Evolutionary conservation across 2,797 vertebrate genomes (phyloP), one percentile per base, ranked within the genome.

Genomic region (Atherinosoma microstoma): DNA sequence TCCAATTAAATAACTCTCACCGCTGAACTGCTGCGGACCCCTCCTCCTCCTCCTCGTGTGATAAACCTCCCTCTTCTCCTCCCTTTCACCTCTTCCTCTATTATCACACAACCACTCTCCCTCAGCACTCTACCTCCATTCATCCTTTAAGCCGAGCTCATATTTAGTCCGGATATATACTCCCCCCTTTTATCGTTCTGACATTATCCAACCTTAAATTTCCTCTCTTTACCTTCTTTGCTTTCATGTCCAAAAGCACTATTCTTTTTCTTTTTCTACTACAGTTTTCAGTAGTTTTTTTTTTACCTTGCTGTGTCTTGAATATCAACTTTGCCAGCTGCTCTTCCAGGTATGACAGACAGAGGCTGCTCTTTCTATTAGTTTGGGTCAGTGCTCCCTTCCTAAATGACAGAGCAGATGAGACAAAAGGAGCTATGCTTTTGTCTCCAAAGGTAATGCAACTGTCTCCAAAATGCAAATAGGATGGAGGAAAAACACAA

Each of bases 1-100:
- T 91, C 87, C 93, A 94, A 94, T 94, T 94, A 95, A 94, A 94
- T 93, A 94, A 93, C 92, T 93, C 91, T 92, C 89, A 89, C 79
- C 60, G 58, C 85, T 89, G 84, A 88, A 90, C 88, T 77, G 71
- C 83, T 74, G 58, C 76, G n/a, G 69, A 34, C 59, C 32, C 77
- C 64, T 58, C 65, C 47, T 9, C 40, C 49, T 16, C 27, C 54
- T n/a, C 38, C 36, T 40, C 65, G 62, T 45, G 67, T 63, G 42
- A 67, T 70, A 65, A 74, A 73, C 85, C 84, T 73, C 86, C 74
- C 73, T 71, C 60, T 58, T 64, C 77, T 81, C 82, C 73, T 80
- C 68, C 78, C 68, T 69, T 36, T 88, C 79, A 75, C 84, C 85
- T 77, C 84, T 79, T 78, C 57, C 67, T 84, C 80, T 67, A 60